These are phyloP conservation scores for Schlechtendalia chinensis DNA, from an alignment of 1,140 invertebrate species.

Conservation along the genomic window DNA sequence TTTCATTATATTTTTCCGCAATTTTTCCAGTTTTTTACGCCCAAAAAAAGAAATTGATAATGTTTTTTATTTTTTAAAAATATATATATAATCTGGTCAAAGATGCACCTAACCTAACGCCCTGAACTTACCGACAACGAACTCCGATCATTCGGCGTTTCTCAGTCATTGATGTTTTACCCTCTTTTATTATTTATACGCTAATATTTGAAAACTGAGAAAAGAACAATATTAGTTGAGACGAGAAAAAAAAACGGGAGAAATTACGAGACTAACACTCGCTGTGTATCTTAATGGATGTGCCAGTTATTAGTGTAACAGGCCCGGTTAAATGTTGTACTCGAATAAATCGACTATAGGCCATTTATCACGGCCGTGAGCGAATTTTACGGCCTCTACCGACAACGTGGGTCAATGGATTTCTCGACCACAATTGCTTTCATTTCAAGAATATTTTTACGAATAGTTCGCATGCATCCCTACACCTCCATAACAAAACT, in stretches of 20 bases:
- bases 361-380: background rate
- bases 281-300: background rate
- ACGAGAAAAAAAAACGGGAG: background rate
- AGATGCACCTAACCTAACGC: background rate
- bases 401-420: background rate
- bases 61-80: background rate
- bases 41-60: background rate
- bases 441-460: too few species aligned
- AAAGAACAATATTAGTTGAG: background rate
- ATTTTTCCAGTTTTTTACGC: background rate
- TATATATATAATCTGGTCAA: background rate
- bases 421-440: background rate
- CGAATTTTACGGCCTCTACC: background rate
- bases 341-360: slow-evolving; percentile 10
- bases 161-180: background rate
- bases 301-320: background rate
- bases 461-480: too few species aligned
- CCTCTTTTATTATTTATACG: background rate
- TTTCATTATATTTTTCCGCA: background rate
- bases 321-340: background rate
- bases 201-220: background rate
- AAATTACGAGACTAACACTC: background rate
- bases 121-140: background rate
- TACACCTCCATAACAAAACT: too few species aligned
- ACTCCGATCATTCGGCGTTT: slow-evolving; percentile 6